phyloP scores from a whole-genome alignment of 2,113 vertebrate genomes.

The Zosterops borbonicus region DNA sequence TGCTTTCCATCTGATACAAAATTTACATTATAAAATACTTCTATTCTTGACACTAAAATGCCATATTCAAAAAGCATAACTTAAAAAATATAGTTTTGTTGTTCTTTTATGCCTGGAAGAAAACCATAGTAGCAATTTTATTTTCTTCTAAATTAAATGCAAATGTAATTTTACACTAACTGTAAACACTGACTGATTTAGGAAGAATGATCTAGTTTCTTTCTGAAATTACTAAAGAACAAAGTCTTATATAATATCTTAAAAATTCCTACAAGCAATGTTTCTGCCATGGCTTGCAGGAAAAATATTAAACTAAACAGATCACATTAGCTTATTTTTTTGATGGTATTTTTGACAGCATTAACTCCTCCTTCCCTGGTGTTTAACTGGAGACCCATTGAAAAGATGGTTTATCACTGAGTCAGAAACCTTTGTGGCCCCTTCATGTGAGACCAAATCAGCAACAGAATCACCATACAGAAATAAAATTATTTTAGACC shows the following conservation, averaged over 20 bases:
- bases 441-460: neutral
- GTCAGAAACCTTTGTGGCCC: neutral
- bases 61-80: neutral
- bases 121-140: neutral
- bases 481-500: neutral
- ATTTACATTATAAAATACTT: neutral
- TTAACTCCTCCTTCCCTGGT: neutral
- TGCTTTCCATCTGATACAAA: neutral
- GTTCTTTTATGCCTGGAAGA: neutral
- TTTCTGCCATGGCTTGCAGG: neutral
- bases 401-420: neutral
- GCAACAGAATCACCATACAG: neutral
- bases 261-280: neutral
- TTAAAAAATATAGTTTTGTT: neutral
- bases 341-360: neutral
- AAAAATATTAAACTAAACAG: neutral
- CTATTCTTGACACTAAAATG: neutral
- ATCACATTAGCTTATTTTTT: neutral
- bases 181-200: neutral
- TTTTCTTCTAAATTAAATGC: neutral
- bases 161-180: neutral
- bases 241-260: neutral
- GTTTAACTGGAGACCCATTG: neutral
- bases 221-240: neutral
- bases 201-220: neutral